Evolutionary conservation across 2,888 invertebrate species (phyloP), one percentile per base, ranked within the genome.

Genomic region (Tenthredo notha): DNA sequence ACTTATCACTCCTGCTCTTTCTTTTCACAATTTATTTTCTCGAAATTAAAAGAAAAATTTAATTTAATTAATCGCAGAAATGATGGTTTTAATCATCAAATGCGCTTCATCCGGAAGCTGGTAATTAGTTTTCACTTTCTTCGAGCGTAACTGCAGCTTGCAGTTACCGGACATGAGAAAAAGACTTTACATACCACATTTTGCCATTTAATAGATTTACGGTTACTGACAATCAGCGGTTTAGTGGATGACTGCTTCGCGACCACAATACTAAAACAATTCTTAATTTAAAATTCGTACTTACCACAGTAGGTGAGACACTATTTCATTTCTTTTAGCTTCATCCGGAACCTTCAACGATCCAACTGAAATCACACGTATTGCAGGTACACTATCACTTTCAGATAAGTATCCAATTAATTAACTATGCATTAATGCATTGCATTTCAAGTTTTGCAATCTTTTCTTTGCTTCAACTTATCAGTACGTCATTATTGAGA

Each of bases 121-220:
- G 50, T 29, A 61, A 58, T 80, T 58, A 58, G 21, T 80, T 80
- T 80, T 80, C 80, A 61, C 37, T 61, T 40, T 61, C 80, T 61
- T 61, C n/a, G 80, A 80, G 12, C 80, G 18, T 40, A 37, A 61
- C 58, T 80, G 80, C 61, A 80, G 25, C 50, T 40, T 61, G 58
- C 61, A 40, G 61, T 61, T 37, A 21, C 58, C 21, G 21, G 40
- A 80, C 21, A 78, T 12, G 47, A 43, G 25, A n/a, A 50, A 54
- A 80, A 37, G 0, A 80, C 40, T 58, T 80, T 33, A n/a, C 61
- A 37, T 40, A 18, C 40, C 80, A 80, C 61, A 80, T 61, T 80
- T 40, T 37, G 7, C 50, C 5, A 40, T 40, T 21, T 6, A 54
- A 50, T 54, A 33, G 4, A 54, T 33, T 54, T 54, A 77, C 33